Evolutionary conservation across 1,140 invertebrate genomes (phyloP).

Genomic region (Halyomorpha halys): DNA sequence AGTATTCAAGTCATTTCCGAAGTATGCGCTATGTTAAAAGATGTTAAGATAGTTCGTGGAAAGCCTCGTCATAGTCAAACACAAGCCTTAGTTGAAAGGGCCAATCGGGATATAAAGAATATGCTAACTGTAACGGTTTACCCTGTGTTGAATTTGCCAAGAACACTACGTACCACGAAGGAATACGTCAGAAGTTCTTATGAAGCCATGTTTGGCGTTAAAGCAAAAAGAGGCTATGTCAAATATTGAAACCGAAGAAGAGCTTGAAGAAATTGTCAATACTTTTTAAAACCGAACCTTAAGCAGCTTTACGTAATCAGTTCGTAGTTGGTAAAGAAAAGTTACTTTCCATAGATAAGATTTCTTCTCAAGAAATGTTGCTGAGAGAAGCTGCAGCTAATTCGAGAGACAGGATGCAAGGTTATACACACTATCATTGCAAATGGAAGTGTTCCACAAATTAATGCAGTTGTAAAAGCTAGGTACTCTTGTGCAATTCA

Average conservation of each 20-base stretch:
- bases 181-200: too few species aligned
- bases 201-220: slow-evolving; percentile 13
- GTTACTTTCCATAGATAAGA: too few species aligned
- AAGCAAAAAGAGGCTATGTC: slow-evolving; percentile 17
- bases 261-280: slow-evolving; percentile 31
- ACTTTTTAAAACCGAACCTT: too few species aligned
- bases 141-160: slow-evolving; percentile 33
- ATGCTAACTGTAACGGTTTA: slow-evolving; percentile 32
- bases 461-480: too few species aligned
- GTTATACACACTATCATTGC: too few species aligned
- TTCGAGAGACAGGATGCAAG: too few species aligned
- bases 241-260: slow-evolving; percentile 31
- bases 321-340: too few species aligned
- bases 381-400: too few species aligned
- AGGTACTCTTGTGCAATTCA: too few species aligned
- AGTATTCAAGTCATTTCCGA: slow-evolving; percentile 35
- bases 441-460: too few species aligned
- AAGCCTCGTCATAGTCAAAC: slow-evolving; percentile 33
- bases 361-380: too few species aligned
- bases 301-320: too few species aligned
- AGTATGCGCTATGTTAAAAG: slow-evolving; percentile 35
- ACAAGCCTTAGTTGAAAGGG: slow-evolving; percentile 35
- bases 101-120: slow-evolving; percentile 37
- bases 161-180: slow-evolving; percentile 30
- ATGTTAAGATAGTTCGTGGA: slow-evolving; percentile 26